Conservation (phyloP, 2,888 invertebrate genomes). For the Leptopterna dolabrata region DNA sequence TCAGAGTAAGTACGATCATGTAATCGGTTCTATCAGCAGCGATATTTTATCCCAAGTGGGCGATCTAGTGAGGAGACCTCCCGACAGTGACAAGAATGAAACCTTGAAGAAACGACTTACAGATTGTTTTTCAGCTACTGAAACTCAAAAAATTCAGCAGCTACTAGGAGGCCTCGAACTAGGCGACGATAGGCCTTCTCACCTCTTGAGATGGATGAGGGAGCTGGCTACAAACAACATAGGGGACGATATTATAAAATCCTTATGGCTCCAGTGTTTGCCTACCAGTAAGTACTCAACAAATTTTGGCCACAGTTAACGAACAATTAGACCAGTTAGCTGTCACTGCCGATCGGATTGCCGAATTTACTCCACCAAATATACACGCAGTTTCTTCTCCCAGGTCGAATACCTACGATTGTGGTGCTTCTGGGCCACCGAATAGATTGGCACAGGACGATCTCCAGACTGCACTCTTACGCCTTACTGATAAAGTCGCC, state of each 20-base stretch:
- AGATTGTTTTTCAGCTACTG: not conserved
- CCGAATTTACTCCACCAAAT: not conserved
- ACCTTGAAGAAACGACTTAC: not conserved
- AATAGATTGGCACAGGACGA: too few species aligned
- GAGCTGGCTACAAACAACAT: not conserved
- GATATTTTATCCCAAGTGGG: not conserved
- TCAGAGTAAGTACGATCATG: not conserved
- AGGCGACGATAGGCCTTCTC: not conserved
- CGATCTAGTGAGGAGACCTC: not conserved
- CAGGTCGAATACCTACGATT: not conserved
- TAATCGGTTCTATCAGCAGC: not conserved
- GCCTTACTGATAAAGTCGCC: too few species aligned
- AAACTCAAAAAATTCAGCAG: not conserved
- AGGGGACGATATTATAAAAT: not conserved
- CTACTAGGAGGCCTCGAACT: not conserved
- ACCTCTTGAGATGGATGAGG: not conserved
- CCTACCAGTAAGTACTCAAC: not conserved
- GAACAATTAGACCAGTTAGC: not conserved
- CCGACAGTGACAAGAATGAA: not conserved
- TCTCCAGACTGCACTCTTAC: too few species aligned
- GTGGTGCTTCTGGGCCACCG: too few species aligned
- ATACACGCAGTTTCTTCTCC: not conserved
- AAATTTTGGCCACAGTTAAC: not conserved
- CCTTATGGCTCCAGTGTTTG: not conserved
- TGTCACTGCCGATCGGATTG: not conserved